Base-by-base conservation (phyloP, 1,140 invertebrate genomes). In the Euura saliciscinereae region DNA sequence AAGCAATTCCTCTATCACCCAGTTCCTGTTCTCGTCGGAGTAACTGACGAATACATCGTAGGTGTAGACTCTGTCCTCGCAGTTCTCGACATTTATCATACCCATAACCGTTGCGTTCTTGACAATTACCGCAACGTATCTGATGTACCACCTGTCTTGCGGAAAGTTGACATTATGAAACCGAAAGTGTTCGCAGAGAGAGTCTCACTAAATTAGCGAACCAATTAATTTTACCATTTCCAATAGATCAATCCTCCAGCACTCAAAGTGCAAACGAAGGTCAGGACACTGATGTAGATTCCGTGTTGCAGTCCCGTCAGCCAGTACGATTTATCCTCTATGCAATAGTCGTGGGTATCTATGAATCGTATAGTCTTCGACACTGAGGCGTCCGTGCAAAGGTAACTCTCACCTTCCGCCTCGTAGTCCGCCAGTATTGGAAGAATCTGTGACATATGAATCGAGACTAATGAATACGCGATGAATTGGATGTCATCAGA, bases 11-110 rank as follows among this genome's bases (percentile, higher is more conserved):
- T 91, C 89, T 28, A 91, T 74, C 1, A 92, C 88, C 90, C 91
- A 92, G 0, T 81, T 75, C 0, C 90, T 81, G 78, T 92, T 90
- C 43, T 89, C 88, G 46, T 92, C 89, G 76, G 90, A 90, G 73
- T 91, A 92, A 2, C 90, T 91, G 2, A 92, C 89, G 73, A 92
- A 92, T 0, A 91, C 89, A 70, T 92, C 91, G 75, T 91, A 92
- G 43, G 87, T 84, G 71, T 77, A 82, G 8, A 68, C 65, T 68
- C 85, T 84, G 69, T 83, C 76, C n/a, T 76, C 67, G n/a, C 73
- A 73, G 6, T 78, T 78, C 43, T 85, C 80, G 46, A 84, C 83
- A 70, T 82, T 83, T 28, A 88, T 83, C 46, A 89, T 78, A 68
- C 85, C 88, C 64, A 89, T 64, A 76, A 88, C 75, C 64, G 85